Percentiles rank a stretch among this genome's conserved stretches.
These are phyloP conservation scores for Phalera bucephala DNA, from an alignment of 2,888 invertebrate species.

Conservation along the genomic window DNA sequence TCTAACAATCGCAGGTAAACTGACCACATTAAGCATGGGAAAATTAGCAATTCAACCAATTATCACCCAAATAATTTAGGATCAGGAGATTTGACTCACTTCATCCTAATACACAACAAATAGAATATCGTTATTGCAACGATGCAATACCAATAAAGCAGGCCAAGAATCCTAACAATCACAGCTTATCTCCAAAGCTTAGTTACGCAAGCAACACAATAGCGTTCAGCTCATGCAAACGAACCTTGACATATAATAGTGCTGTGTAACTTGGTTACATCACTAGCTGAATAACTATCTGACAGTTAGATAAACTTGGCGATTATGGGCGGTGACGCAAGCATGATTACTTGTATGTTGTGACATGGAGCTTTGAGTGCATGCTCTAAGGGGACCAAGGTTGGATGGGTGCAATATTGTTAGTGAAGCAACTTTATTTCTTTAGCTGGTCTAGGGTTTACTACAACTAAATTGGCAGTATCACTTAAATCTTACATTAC, in stretches of 20 bases:
- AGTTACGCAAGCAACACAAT: constrained; percentile 2
- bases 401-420: not conserved
- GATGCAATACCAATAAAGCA: not conserved
- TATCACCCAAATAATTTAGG: too few relatives aligned
- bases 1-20: too few relatives aligned
- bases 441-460: too few relatives aligned
- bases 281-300: constrained; percentile 13
- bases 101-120: too few relatives aligned
- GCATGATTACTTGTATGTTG: not conserved
- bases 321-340: constrained; percentile 20
- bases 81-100: too few relatives aligned
- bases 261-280: constrained; percentile 30
- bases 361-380: not conserved
- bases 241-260: constrained; percentile 30
- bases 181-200: constrained; percentile 1
- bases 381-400: not conserved
- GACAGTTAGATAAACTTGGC: constrained; percentile 29
- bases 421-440: too few relatives aligned
- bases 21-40: too few relatives aligned
- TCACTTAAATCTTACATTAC: too few relatives aligned
- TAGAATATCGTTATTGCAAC: too few relatives aligned
- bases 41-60: too few relatives aligned
- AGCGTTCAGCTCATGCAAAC: not conserved
- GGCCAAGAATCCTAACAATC: constrained; percentile 2
- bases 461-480: too few relatives aligned